phyloP scores from a whole-genome alignment of 2,888 invertebrate species.

The Apoda limacodes region DNA sequence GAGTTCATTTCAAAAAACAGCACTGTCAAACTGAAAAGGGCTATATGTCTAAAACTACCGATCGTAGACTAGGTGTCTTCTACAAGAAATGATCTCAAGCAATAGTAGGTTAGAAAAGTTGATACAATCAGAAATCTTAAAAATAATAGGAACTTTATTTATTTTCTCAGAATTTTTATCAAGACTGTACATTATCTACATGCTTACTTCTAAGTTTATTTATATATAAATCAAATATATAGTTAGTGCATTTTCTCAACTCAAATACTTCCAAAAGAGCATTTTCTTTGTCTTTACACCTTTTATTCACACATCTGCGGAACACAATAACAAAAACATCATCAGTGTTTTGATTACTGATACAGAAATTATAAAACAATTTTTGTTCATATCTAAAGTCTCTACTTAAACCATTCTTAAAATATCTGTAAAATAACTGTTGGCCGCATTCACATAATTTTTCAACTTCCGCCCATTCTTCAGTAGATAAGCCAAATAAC shows the following conservation, averaged over 20 bases:
- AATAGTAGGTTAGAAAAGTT: too few species aligned
- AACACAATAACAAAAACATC: slow-evolving; percentile 42
- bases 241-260: slow-evolving; percentile 36
- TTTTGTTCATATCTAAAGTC: slow-evolving; percentile 45
- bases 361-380: slow-evolving; percentile 58
- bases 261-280: slow-evolving; percentile 44
- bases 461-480: slow-evolving; percentile 52
- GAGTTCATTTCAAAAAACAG: too few species aligned
- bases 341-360: slow-evolving; percentile 38
- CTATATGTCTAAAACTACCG: too few species aligned
- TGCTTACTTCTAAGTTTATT: slow-evolving; percentile 25
- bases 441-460: slow-evolving; percentile 33
- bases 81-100: too few species aligned
- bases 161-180: too few species aligned
- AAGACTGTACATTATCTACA: too few species aligned
- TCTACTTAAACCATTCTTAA: slow-evolving; percentile 46
- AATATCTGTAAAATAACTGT: slow-evolving; percentile 59
- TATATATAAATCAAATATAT: slow-evolving; percentile 38
- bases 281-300: slow-evolving; percentile 43
- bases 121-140: too few species aligned
- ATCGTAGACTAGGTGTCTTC: too few species aligned
- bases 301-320: slow-evolving; percentile 38
- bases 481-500: slow-evolving; percentile 40
- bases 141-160: too few species aligned
- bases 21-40: too few species aligned